Base-by-base conservation (phyloP, 2,113 vertebrate species). In the Sylvietta virens region DNA sequence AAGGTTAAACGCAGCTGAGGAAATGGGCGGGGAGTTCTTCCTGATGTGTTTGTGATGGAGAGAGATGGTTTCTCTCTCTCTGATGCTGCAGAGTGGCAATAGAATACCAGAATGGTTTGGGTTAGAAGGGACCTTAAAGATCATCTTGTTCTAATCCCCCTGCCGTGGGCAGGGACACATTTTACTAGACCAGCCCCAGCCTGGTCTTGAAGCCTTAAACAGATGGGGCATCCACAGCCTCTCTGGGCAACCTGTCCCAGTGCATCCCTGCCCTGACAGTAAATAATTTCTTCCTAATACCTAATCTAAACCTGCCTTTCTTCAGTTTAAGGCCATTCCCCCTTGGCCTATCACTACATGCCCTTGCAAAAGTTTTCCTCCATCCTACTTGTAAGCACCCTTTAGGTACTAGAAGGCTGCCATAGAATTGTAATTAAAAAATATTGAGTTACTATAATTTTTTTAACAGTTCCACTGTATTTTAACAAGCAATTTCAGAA, bases 131-230 rank as follows among this genome's bases (percentile, higher is more conserved):
- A n/a, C 20, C 11, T 39, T 60, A 74, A 74, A 30, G 20, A 27
- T 10, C 13, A n/a, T n/a, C 9, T 60, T 15, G 7, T 53, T 60
- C 24, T 53, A 60, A 9, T 0, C 3, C 3, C 7, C 2, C 15
- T 30, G 15, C 39, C 13, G 28, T 20, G 2, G 33, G 13, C 39
- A 81, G 20, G 23, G 30, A 53, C 30, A 60, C 0, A 0, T 53
- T 67, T 39, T 19, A 30, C 24, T n/a, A 26, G 23, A 39, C 7
- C 33, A 67, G 61, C 13, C 17, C 30, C 28, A 51, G 10, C 33
- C 28, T 27, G 6, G 39, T 15, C 54, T 61, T n/a, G n/a, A 61
- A 67, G 11, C 61, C 11, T 60, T 67, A 18, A 14, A 60, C 1
- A 1, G 30, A 53, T 7, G n/a, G 8, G 45, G 5, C 16, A 53